A percentile compares a stretch with the other conserved stretches of the same genome.
phyloP scores from a whole-genome alignment of 2,888 invertebrate genomes.

The Omphaloscelis lunosa region DNA sequence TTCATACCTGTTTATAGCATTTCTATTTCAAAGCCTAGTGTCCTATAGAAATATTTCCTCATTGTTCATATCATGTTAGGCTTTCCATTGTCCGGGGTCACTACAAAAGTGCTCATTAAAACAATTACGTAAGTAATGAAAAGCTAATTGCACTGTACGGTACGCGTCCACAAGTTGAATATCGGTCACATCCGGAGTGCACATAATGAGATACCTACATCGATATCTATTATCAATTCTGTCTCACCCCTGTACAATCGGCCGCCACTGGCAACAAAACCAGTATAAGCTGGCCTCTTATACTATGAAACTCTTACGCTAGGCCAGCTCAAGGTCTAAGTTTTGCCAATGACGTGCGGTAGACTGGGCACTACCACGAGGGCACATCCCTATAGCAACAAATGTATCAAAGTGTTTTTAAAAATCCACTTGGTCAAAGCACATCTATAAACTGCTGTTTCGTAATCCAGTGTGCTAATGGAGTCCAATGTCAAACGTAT shows the following conservation, averaged over 20 bases:
- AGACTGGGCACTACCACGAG: conserved; percentile 17
- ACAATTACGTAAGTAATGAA: conserved; percentile 66
- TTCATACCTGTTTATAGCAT: conserved; percentile 27
- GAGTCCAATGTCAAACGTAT: conserved; percentile 23
- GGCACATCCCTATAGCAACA: not conserved
- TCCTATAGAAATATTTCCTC: conserved; percentile 37
- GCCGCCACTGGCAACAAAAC: not conserved
- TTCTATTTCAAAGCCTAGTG: conserved; percentile 27
- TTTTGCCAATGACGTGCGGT: not conserved
- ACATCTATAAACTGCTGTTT: not conserved
- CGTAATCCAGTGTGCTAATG: not conserved
- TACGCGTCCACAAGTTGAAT: conserved; percentile 61
- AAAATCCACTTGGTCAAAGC: not conserved
- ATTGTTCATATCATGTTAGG: conserved; percentile 47
- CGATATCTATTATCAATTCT: conserved; percentile 64
- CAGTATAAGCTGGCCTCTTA: not conserved
- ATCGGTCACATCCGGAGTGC: conserved; percentile 71
- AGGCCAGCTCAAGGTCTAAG: not conserved
- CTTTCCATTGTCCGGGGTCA: conserved; percentile 32
- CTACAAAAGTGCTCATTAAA: conserved; percentile 47
- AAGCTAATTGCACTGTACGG: conserved; percentile 61
- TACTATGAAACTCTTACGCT: no score
- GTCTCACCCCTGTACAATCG: conserved; percentile 35
- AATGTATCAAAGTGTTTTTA: conserved; percentile 4
- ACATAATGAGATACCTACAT: conserved; percentile 67